Evolutionary conservation across 1,140 invertebrate genomes (phyloP), one percentile per base, ranked within the genome.

Genomic region (Mactra quadrangularis): DNA sequence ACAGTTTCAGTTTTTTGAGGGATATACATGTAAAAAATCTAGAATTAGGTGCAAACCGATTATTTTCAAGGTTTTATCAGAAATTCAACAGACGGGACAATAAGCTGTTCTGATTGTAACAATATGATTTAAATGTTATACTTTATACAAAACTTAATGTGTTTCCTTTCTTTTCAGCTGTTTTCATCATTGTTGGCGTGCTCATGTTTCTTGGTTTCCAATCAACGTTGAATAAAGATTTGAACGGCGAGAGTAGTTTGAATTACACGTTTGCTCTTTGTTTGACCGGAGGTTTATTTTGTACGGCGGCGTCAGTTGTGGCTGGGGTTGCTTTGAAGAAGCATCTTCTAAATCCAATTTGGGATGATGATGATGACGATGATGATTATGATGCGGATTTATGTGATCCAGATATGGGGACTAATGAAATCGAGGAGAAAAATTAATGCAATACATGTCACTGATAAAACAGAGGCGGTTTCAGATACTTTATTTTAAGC

Each of bases 201-300:
- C 60, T 81, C 31, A 70, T 81, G 38, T 81, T 81, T 41, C 25
- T 81, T 2, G 77, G 77, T 22, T 81, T 47, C 27, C 77, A 81
- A 3, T 55, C 53, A 6, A 31, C 53, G 17, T 50, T 81, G 22
- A 57, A 60, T 53, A 29, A 59, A 9, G 27, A 29, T 31, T 35
- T 81, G n/a, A 66, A 68, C 4, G 62, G 60, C 15, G 22, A 45
- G 0, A 53, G 77, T 19, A 41, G 27, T 4, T 17, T 81, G 19
- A 1, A 22, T 17, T 81, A 41, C 22, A 64, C 66, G 19, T 81
- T 81, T 38, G 60, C 27, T 7, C 60, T 78, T 2, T 68, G 47
- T 33, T 25, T 81, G 2, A 15, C 71, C 1, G 66, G 64, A 13
- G 64, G 45, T n/a, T 57, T 71, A 9, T 19, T 41, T 2, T 78